These are phyloP conservation scores for Papilio aristodemus DNA, from an alignment of 1,140 invertebrate species.

Conservation along the genomic window DNA sequence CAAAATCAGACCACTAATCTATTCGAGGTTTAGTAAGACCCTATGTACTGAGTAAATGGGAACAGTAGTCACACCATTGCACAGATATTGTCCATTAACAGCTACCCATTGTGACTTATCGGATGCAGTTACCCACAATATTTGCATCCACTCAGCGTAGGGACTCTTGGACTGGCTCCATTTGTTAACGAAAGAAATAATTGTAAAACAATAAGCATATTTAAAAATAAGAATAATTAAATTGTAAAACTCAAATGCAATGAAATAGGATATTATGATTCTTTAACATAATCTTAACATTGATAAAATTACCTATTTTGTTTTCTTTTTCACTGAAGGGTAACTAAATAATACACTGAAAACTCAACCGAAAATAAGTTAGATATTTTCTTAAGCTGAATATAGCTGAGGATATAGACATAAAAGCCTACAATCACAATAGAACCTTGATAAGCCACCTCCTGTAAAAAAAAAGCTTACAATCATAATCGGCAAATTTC, in stretches of 20 bases:
- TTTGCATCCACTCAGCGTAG: too few relatives aligned
- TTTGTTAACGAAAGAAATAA: not conserved
- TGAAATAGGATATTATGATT: conserved; percentile 23
- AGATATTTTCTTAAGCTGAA: not conserved
- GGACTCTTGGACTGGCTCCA: conserved; percentile 18
- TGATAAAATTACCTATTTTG: not conserved
- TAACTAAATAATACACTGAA: not conserved
- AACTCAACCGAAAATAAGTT: not conserved
- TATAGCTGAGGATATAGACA: not conserved
- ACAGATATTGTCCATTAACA: too few relatives aligned
- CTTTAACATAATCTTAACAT: conserved; percentile 11
- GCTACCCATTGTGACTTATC: too few relatives aligned
- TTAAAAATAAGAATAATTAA: conserved; percentile 11
- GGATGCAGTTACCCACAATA: too few relatives aligned
- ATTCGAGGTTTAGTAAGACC: conserved; percentile 27
- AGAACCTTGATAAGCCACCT: not conserved
- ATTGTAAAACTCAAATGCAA: conserved; percentile 30
- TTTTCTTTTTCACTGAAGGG: not conserved
- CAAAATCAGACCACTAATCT: conserved; percentile 41
- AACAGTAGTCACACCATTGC: too few relatives aligned
- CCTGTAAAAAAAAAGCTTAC: too few relatives aligned
- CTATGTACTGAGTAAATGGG: too few relatives aligned
- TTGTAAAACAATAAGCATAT: not conserved
- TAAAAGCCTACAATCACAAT: not conserved
- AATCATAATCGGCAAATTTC: too few relatives aligned